Percentiles rank a stretch among this genome's conserved stretches.
Evolutionary conservation across 1,140 invertebrate species (phyloP).

Genomic region (Drosophila nikananu): DNA sequence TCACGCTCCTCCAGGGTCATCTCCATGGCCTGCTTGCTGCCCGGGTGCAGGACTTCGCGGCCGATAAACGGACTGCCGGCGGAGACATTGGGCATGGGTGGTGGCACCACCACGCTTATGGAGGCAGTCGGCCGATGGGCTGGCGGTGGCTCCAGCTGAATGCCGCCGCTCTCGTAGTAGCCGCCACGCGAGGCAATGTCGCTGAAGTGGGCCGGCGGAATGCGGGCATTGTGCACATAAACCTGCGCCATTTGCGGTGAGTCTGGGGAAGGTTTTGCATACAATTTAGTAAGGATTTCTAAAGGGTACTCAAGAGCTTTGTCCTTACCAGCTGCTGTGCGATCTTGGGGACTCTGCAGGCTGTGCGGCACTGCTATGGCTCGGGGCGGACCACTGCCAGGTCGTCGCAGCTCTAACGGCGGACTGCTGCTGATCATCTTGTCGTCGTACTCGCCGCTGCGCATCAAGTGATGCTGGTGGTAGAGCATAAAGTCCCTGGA

Average conservation of each 20-base stretch:
- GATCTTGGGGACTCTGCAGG: constrained; percentile 90
- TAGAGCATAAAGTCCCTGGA: constrained; percentile 87
- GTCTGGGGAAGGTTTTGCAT: constrained; percentile 78
- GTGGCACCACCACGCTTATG: constrained; percentile 85
- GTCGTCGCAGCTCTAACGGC: constrained; percentile 89
- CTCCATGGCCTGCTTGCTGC: constrained; percentile 67
- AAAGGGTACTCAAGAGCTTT: too few relatives aligned
- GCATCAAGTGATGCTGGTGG: constrained; percentile 90
- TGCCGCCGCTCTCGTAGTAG: constrained; percentile 59
- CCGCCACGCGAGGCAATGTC: constrained; percentile 77
- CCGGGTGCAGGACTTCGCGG: constrained; percentile 77
- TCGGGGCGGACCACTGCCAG: constrained; percentile 84
- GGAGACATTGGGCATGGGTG: constrained; percentile 68
- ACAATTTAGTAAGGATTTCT: background rate
- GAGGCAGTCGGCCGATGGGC: constrained; percentile 87
- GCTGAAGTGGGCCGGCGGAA: constrained; percentile 85
- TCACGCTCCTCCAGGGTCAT: constrained; percentile 77
- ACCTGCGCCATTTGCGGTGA: constrained; percentile 91
- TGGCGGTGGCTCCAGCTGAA: constrained; percentile 87
- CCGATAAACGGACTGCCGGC: constrained; percentile 87
- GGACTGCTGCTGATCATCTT: constrained; percentile 88
- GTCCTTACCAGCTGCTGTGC: constrained; percentile 89
- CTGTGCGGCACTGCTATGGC: constrained; percentile 86
- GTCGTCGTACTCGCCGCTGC: constrained; percentile 84
- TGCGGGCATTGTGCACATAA: constrained; percentile 87